phyloP scores from a whole-genome alignment of 2,113 vertebrate species.

The Paracanthobrama guichenoti region DNA sequence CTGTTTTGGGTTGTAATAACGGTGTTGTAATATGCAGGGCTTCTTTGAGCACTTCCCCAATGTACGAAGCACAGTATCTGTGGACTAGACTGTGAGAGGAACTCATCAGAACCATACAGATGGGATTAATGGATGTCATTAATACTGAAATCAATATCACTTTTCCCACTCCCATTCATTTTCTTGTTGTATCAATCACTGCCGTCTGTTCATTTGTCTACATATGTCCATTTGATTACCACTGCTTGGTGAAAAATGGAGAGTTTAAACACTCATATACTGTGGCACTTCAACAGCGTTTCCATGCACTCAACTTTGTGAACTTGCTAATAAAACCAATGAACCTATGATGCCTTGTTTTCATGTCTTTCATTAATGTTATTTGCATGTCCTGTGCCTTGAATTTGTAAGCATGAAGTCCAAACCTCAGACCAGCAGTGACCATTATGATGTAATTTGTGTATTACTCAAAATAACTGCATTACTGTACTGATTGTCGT shows the following conservation, averaged over 20 bases:
- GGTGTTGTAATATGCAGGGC: conserved; percentile 75
- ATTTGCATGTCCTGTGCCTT: background rate
- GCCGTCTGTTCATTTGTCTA: background rate
- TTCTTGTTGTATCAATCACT: background rate
- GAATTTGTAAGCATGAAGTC: background rate
- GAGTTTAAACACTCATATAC: too few species aligned
- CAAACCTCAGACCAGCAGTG: background rate
- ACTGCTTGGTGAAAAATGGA: background rate
- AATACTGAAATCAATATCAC: background rate
- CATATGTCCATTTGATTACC: background rate
- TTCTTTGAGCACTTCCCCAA: conserved; percentile 89
- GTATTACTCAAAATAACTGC: conserved; percentile 22
- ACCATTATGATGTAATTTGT: conserved; percentile 15
- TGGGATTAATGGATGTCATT: conserved; percentile 4
- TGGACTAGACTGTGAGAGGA: conserved; percentile 71
- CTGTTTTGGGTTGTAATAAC: background rate
- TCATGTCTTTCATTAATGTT: background rate
- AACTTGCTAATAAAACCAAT: conserved; percentile 28
- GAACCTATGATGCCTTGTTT: background rate
- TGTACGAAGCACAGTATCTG: conserved; percentile 77
- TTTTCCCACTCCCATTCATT: background rate
- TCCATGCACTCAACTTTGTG: background rate
- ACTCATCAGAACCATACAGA: background rate
- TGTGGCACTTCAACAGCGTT: background rate
- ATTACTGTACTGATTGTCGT: conserved; percentile 6